Conservation (phyloP, 2,113 vertebrate species). For the Lota lota region DNA sequence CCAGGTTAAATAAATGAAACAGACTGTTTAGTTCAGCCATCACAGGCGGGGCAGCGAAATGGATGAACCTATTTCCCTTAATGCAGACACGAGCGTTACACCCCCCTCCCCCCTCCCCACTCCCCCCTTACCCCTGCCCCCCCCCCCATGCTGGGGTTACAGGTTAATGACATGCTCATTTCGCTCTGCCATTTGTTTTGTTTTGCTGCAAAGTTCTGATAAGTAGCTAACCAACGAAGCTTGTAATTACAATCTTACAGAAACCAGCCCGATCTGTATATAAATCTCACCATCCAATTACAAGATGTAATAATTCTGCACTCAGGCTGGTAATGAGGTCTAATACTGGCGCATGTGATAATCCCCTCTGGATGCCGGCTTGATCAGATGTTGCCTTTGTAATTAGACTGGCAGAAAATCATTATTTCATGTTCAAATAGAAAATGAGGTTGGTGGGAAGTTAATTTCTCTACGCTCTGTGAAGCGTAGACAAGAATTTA, state of each 20-base stretch:
- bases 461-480: constrained; percentile 99
- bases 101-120: constrained; percentile 15
- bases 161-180: constrained; percentile 99
- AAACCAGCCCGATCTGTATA: constrained; percentile 85
- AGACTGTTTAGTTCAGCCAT: constrained; percentile 90
- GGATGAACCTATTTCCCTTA: constrained; percentile 96
- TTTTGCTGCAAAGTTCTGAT: constrained; percentile 99
- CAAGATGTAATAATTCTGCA: constrained; percentile 99
- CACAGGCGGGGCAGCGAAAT: constrained; percentile 92
- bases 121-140: background rate
- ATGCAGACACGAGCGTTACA: constrained; percentile 96
- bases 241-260: constrained; percentile 88
- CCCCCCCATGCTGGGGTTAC: constrained; percentile 92
- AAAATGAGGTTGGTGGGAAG: constrained; percentile 99
- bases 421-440: constrained; percentile 98
- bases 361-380: constrained; percentile 99
- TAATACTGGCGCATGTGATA: constrained; percentile 99
- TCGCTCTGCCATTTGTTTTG: constrained; percentile 99
- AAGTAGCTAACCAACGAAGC: constrained; percentile 90
- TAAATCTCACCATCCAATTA: constrained; percentile 99
- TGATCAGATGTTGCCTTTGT: constrained; percentile 99
- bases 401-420: constrained; percentile 99
- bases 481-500: constrained; percentile 99
- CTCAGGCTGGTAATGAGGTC: constrained; percentile 99
- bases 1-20: constrained; percentile 94